These are phyloP conservation scores for Dipodomys merriami DNA, from an alignment of 2,113 vertebrate species.

Conservation along the genomic window DNA sequence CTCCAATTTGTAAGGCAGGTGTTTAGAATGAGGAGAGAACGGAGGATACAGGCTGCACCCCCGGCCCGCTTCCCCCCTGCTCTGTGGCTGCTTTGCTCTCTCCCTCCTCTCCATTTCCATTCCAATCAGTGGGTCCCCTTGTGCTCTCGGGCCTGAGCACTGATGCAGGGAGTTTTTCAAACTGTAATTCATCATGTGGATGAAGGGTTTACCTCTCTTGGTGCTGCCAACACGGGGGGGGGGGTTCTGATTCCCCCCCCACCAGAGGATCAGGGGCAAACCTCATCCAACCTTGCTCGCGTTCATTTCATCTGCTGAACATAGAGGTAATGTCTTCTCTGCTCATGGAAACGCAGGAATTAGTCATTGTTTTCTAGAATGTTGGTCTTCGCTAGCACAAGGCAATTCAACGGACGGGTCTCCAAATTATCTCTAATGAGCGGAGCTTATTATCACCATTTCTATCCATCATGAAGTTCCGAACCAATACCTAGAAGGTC, in stretches of 20 bases:
- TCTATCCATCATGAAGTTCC: conserved; percentile 24
- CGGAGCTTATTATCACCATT: not conserved
- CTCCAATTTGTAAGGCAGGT: not conserved
- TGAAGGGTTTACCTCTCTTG: conserved; percentile 58
- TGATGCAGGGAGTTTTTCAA: conserved; percentile 32
- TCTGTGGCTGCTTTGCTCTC: accelerated
- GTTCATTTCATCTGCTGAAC: conserved; percentile 54
- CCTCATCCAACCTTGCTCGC: conserved; percentile 6
- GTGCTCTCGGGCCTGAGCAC: not conserved
- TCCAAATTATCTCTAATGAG: conserved; percentile 46
- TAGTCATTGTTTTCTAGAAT: conserved; percentile 44
- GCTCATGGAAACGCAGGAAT: conserved; percentile 36
- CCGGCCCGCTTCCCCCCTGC: not conserved
- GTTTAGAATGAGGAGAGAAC: not conserved
- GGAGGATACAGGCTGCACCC: no score
- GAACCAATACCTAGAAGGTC: conserved; percentile 52
- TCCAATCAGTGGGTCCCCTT: not conserved
- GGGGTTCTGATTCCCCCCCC: conserved; percentile 46
- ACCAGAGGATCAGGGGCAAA: not conserved
- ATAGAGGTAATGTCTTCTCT: conserved; percentile 31
- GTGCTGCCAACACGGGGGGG: conserved; percentile 9
- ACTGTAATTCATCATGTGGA: conserved; percentile 58
- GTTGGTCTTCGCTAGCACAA: not conserved
- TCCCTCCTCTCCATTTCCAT: not conserved
- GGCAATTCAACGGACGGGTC: not conserved